Evolutionary conservation across 2,888 invertebrate genomes (phyloP).

Genomic region (Lymantria dispar): DNA sequence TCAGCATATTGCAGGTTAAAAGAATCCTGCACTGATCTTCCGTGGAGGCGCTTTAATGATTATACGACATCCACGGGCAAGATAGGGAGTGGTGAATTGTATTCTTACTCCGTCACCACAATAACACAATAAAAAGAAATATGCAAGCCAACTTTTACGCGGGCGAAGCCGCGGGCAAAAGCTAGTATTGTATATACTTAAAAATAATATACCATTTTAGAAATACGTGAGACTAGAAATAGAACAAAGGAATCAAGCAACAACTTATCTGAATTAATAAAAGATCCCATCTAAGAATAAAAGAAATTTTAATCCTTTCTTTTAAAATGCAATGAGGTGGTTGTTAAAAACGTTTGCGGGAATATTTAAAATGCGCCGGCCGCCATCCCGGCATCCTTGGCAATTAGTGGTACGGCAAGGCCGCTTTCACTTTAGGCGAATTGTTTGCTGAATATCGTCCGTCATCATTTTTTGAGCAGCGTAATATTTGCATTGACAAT

Average conservation of each 20-base stretch:
- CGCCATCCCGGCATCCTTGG: conserved; percentile 51
- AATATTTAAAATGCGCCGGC: conserved; percentile 68
- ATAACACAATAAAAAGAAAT: too few relatives aligned
- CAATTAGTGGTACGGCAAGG: conserved; percentile 72
- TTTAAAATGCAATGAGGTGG: conserved; percentile 82
- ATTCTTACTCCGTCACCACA: too few relatives aligned
- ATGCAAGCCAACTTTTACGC: too few relatives aligned
- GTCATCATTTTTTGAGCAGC: not conserved
- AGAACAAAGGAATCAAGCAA: conserved; percentile 41
- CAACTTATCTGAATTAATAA: conserved; percentile 69
- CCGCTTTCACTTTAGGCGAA: conserved; percentile 1
- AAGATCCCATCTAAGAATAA: conserved; percentile 61
- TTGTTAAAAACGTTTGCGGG: conserved; percentile 78
- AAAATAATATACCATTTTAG: too few relatives aligned
- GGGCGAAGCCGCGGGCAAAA: too few relatives aligned
- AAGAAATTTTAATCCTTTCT: conserved; percentile 81
- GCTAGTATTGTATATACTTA: too few relatives aligned
- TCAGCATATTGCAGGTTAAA: too few relatives aligned
- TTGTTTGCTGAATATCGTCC: not conserved
- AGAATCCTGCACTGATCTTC: too few relatives aligned
- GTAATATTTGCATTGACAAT: not conserved
- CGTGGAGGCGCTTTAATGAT: too few relatives aligned
- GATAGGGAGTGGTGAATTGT: too few relatives aligned
- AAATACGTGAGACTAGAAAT: not conserved
- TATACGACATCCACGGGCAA: too few relatives aligned